Conservation (phyloP, 2,888 invertebrate species). For the Dorcus hopei region DNA sequence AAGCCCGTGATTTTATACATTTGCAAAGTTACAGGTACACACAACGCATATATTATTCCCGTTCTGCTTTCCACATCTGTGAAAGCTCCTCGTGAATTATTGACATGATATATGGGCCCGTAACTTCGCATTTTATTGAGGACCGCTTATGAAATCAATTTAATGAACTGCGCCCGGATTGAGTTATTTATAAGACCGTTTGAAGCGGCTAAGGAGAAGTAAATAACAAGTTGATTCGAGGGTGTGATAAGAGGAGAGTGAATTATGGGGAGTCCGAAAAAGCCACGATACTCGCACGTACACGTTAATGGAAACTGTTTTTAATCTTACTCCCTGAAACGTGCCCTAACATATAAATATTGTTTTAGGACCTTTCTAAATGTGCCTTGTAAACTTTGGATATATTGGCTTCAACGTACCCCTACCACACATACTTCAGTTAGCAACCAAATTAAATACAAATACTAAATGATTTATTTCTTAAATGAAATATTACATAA, state of each 20-base stretch:
- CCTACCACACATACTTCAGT: too few relatives aligned
- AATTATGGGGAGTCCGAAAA: background rate
- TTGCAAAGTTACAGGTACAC: background rate
- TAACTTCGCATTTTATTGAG: conserved; percentile 1
- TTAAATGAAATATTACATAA: too few relatives aligned
- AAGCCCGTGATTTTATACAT: background rate
- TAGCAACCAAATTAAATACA: too few relatives aligned
- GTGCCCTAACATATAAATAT: conserved; percentile 10
- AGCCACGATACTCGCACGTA: background rate
- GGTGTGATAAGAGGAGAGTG: background rate
- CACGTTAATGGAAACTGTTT: conserved; percentile 7
- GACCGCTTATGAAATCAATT: conserved; percentile 1
- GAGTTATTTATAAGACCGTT: background rate
- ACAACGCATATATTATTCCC: background rate
- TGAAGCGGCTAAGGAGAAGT: background rate
- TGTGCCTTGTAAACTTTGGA: too few relatives aligned
- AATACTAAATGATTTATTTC: too few relatives aligned
- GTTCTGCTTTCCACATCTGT: background rate
- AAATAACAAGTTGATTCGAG: background rate
- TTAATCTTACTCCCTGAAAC: conserved; percentile 1
- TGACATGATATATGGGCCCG: background rate
- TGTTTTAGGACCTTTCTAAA: background rate
- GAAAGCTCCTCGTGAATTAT: conserved; percentile 1
- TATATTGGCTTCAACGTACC: too few relatives aligned
- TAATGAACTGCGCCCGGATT: conserved; percentile 3